These are phyloP conservation scores for Ceramica pisi DNA, from an alignment of 2,888 invertebrate species.

Conservation along the genomic window DNA sequence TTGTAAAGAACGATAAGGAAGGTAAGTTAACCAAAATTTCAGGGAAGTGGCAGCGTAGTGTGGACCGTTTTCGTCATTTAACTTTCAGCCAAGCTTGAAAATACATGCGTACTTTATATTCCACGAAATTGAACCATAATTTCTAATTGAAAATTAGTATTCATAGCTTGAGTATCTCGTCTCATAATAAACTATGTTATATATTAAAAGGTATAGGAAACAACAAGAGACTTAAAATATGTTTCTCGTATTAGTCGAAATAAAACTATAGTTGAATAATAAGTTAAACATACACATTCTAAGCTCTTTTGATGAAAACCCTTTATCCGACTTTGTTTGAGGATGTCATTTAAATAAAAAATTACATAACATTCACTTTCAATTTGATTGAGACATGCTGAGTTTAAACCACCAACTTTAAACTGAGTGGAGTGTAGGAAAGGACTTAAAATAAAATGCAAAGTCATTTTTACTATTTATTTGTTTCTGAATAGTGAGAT, in stretches of 20 bases:
- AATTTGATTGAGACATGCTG: not conserved
- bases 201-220: not conserved
- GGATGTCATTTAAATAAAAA: not conserved
- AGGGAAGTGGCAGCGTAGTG: slow-evolving; percentile 31
- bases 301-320: not conserved
- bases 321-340: not conserved
- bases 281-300: too few relatives aligned
- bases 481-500: too few relatives aligned
- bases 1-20: slow-evolving; percentile 43
- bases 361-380: not conserved
- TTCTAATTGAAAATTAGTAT: slow-evolving; percentile 28
- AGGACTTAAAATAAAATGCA: not conserved
- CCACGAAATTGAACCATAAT: not conserved
- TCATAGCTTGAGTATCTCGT: not conserved
- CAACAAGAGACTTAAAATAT: not conserved
- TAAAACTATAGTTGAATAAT: not conserved
- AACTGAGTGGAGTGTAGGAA: not conserved
- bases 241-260: not conserved
- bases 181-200: too few relatives aligned
- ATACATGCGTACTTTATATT: slow-evolving; percentile 17
- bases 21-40: slow-evolving; percentile 43
- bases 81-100: slow-evolving; percentile 32
- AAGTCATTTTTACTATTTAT: not conserved
- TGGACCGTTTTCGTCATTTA: slow-evolving; percentile 38
- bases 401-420: too few relatives aligned